Base-by-base conservation (phyloP, 2,797 vertebrate species). In the Falco cherrug region DNA sequence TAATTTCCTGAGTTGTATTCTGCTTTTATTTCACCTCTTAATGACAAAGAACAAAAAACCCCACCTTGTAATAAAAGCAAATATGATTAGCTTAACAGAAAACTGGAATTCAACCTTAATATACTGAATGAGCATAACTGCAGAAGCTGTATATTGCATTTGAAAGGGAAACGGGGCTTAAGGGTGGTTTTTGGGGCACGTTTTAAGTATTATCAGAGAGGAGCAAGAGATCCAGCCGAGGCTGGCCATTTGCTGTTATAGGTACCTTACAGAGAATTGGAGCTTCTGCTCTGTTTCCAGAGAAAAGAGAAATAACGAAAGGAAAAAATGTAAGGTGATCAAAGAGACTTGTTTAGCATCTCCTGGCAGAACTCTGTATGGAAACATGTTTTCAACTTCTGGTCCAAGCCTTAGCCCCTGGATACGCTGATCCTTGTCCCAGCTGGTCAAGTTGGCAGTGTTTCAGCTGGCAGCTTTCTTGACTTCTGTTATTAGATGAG, bases 191-290 rank as follows among this genome's bases (percentile, higher is more conserved):
- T 51, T 31, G 29, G 37, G 35, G 33, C 43, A 59, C 47, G 33
- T 47, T 1, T 1, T 64, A 16, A 67, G 18, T 12, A 20, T 4
- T n/a, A 37, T 4, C 47, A 41, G 33, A 88, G n/a, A 73, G 25
- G 22, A 84, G 16, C 25, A 41, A 29, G 12, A 51, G 54, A 56
- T 51, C 13, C 70, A 82, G 56, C 51, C 39, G 35, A 80, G 64
- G 48, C 1, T 59, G 56, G 35, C 33, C 16, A 20, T 41, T n/a
- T 57, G 51, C 47, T 63, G 18, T 18, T 57, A 26, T 1, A 83
- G 68, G 33, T 50, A 63, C 25, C 1, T 0, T 2, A 50, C 1
- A 3, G 20, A 45, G 37, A 90, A 47, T 0, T 41, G 48, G 57
- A 59, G 59, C 18, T 76, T 69, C 78, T 50, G 39, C 39, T 87